Percentiles rank a stretch among this genome's conserved stretches.
Conservation (phyloP, 1,140 invertebrate species). For the Polypedilum vanderplanki region DNA sequence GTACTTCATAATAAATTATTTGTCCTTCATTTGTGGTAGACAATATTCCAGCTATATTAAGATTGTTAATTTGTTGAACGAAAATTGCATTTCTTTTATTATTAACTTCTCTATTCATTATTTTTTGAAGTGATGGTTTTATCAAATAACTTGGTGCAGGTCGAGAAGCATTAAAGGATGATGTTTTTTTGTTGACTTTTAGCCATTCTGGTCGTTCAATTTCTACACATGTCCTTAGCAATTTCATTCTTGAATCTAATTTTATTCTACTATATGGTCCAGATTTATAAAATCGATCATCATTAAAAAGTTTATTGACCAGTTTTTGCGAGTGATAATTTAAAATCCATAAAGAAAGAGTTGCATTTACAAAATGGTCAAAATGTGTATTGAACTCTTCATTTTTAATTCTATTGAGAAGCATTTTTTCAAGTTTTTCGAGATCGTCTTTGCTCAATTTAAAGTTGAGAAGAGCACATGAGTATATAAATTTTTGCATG, state of each 20-base stretch:
- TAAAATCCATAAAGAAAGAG: background rate
- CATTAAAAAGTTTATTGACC: background rate
- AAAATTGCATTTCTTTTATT: background rate
- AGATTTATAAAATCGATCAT: background rate
- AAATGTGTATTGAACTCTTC: background rate
- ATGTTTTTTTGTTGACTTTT: background rate
- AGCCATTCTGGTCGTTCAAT: background rate
- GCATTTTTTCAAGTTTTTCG: background rate
- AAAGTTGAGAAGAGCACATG: background rate
- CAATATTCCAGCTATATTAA: slow-evolving; percentile 9
- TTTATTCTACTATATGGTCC: background rate
- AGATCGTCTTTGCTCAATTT: background rate
- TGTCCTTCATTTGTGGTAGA: background rate
- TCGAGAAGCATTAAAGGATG: background rate
- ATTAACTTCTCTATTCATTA: background rate
- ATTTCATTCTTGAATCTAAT: slow-evolving; percentile 1
- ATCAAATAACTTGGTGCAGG: background rate
- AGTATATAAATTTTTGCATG: background rate
- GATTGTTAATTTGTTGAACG: slow-evolving; percentile 5
- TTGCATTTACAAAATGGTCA: background rate
- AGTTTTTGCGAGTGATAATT: background rate
- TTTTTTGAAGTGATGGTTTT: background rate
- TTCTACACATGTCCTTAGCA: background rate
- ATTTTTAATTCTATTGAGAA: background rate
- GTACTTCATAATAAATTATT: background rate